Evolutionary conservation across 2,113 vertebrate species (phyloP).

Genomic region (Chloroceryle aenea): DNA sequence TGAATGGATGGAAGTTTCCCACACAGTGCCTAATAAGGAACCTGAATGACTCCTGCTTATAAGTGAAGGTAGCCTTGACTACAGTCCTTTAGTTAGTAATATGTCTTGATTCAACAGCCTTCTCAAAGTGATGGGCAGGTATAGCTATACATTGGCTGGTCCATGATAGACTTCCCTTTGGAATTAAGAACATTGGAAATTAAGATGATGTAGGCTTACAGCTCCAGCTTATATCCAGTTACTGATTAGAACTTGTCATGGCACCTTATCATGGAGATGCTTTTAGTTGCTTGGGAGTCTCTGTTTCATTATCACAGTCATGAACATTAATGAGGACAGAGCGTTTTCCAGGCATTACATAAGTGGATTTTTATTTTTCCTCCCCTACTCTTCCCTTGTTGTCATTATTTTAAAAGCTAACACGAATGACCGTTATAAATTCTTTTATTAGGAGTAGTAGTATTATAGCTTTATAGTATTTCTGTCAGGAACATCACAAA

Average conservation of each 20-base stretch:
- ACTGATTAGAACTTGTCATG: not conserved
- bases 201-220: accelerated
- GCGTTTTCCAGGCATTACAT: not conserved
- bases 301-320: not conserved
- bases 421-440: not conserved
- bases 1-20: not conserved
- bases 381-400: not conserved
- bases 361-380: not conserved
- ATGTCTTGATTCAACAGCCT: not conserved
- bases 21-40: accelerated
- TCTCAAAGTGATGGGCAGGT: accelerated
- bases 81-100: accelerated
- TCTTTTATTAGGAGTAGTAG: not conserved
- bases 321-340: accelerated
- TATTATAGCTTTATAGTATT: not conserved
- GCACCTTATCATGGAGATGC: not conserved
- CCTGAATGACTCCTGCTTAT: accelerated
- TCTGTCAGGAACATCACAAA: not conserved
- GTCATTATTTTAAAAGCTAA: not conserved
- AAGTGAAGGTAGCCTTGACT: not conserved
- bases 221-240: not conserved
- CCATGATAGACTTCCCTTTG: not conserved
- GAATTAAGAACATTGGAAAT: not conserved
- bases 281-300: not conserved
- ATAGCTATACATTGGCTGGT: not conserved